phyloP scores from a whole-genome alignment of 2,797 vertebrate genomes.

The Myiothlypis coronata region DNA sequence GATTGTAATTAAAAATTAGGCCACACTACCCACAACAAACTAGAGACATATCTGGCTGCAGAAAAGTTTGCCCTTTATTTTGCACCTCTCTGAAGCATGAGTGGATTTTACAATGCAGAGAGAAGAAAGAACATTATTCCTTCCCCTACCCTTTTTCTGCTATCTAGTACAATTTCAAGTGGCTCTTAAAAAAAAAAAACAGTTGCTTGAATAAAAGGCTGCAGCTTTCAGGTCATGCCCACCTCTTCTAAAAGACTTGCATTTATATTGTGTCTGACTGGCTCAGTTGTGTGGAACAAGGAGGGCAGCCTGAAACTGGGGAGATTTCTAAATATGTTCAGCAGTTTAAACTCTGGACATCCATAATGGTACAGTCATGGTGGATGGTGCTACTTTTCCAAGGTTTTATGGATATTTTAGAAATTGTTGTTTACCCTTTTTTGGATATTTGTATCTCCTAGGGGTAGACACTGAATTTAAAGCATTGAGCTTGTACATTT shows the following conservation, averaged over 20 bases:
- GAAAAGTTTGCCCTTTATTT: not conserved
- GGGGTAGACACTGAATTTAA: not conserved
- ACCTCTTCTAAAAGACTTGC: not conserved
- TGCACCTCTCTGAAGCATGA: not conserved
- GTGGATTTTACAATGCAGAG: not conserved
- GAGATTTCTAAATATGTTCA: not conserved
- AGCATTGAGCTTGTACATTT: not conserved
- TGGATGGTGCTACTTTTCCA: not conserved
- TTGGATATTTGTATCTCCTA: not conserved
- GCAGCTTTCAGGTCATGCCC: not conserved
- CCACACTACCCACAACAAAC: not conserved
- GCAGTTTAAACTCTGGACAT: not conserved
- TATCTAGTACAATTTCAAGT: not conserved
- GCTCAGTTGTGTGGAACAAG: not conserved
- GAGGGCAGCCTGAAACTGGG: not conserved
- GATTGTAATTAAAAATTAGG: conserved; percentile 26
- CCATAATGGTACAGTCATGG: not conserved
- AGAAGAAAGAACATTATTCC: not conserved
- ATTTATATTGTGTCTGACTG: not conserved
- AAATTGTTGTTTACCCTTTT: not conserved
- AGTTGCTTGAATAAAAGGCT: not conserved
- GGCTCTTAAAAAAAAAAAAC: not conserved
- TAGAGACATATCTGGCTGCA: not conserved
- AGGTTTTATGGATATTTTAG: not conserved
- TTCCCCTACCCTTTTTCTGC: not conserved